Conservation (phyloP, 2,797 vertebrate genomes). For the Tympanoctomys barrerae region DNA sequence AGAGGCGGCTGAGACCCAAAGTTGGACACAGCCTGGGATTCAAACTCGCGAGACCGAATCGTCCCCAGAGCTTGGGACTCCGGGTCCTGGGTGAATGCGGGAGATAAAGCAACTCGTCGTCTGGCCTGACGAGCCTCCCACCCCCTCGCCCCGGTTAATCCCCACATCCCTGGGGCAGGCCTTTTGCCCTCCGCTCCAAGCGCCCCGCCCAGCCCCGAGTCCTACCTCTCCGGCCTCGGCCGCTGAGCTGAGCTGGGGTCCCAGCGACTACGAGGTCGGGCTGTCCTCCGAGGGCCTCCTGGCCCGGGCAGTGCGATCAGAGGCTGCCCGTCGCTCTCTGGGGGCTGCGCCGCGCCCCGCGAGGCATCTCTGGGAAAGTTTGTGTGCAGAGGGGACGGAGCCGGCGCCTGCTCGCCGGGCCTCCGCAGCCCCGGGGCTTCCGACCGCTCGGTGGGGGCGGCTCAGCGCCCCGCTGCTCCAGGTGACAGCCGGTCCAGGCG, state of each 20-base stretch:
- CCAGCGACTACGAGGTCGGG: slow-evolving; percentile 37
- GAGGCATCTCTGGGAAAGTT: slow-evolving; percentile 80
- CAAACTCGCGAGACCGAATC: background rate
- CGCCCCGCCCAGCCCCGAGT: slow-evolving; percentile 58
- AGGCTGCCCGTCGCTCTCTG: background rate
- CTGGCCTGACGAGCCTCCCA: background rate
- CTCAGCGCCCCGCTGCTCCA: background rate
- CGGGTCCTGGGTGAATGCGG: background rate
- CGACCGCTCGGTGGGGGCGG: background rate
- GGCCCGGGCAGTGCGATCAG: slow-evolving; percentile 37
- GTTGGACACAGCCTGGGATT: slow-evolving; percentile 45
- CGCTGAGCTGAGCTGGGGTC: slow-evolving; percentile 54
- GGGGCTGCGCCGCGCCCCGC: slow-evolving; percentile 28
- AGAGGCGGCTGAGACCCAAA: slow-evolving; percentile 54
- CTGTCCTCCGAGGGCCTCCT: slow-evolving; percentile 39
- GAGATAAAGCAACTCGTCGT: background rate
- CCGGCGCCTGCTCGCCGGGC: slow-evolving; percentile 24
- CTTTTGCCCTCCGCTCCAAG: slow-evolving; percentile 37
- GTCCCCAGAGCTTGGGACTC: background rate
- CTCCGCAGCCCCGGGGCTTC: slow-evolving; percentile 38
- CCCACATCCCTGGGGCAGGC: slow-evolving; percentile 40
- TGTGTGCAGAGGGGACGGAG: slow-evolving; percentile 56
- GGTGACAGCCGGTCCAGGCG: slow-evolving; percentile 34
- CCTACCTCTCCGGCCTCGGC: slow-evolving; percentile 74
- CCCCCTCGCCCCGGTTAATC: background rate